Conservation (phyloP, 2,113 vertebrate species). For the Megaleporinus macrocephalus region DNA sequence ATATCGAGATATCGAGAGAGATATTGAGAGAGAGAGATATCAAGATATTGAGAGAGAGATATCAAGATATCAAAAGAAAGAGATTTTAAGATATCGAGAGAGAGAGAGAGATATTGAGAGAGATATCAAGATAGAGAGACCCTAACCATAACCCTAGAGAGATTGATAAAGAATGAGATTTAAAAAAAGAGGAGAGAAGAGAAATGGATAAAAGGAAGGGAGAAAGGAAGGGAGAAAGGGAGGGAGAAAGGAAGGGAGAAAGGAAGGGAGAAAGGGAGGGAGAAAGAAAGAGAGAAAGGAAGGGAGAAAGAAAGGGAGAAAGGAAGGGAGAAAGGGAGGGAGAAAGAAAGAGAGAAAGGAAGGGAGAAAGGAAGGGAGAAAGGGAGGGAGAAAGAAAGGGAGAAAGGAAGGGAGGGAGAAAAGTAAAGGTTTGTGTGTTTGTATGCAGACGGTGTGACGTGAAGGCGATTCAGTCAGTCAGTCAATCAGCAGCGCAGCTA, state of each 20-base stretch:
- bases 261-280: background rate
- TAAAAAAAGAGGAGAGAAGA: background rate
- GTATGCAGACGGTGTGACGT: conserved; percentile 21
- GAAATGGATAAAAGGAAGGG: background rate
- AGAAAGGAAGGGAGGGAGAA: background rate
- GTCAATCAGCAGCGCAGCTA: conserved; percentile 13
- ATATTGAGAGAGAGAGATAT: no score
- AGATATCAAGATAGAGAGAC: no score
- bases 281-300: background rate
- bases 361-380: background rate
- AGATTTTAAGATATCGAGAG: no score
- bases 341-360: background rate
- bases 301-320: no score
- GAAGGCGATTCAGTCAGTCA: conserved; percentile 26
- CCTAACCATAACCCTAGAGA: no score
- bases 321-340: no score
- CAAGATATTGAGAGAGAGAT: no score
- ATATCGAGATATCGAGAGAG: no score
- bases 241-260: background rate
- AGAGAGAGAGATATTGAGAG: no score
- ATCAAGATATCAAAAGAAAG: no score
- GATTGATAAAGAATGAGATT: no score
- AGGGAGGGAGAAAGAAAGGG: background rate
- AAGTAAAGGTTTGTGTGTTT: background rate
- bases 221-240: background rate